phyloP scores from a whole-genome alignment of 2,888 invertebrate genomes.

The Apodemia mormo region DNA sequence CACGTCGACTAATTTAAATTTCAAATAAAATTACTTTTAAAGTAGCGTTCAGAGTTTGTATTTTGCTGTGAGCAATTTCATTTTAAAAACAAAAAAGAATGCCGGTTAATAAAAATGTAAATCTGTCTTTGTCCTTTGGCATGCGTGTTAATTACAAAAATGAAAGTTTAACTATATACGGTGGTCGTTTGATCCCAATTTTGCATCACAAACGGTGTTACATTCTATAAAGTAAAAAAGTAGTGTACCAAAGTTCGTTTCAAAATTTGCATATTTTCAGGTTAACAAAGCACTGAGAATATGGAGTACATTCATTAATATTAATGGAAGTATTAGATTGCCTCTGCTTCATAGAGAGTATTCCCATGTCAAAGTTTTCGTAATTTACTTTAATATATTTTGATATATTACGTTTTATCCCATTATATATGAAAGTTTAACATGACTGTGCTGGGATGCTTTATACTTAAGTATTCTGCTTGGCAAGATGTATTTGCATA shows the following conservation, averaged over 20 bases:
- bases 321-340: conserved; percentile 65
- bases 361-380: conserved; percentile 14
- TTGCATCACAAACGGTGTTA: conserved; percentile 68
- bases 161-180: conserved; percentile 32
- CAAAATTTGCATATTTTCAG: conserved; percentile 62
- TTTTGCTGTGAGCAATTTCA: conserved; percentile 15
- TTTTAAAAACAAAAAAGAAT: conserved; percentile 23
- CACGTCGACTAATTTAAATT: conserved; percentile 16
- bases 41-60: conserved; percentile 8
- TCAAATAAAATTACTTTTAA: conserved; percentile 20
- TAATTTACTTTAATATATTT: conserved; percentile 16
- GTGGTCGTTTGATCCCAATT: conserved; percentile 48
- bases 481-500: too few species aligned
- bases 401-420: background rate
- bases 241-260: conserved; percentile 44
- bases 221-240: conserved; percentile 52
- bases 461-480: background rate
- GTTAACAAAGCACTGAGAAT: conserved; percentile 47
- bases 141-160: conserved; percentile 54
- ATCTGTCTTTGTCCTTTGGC: conserved; percentile 56
- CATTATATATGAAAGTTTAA: background rate
- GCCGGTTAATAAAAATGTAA: conserved; percentile 65
- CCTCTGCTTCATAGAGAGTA: conserved; percentile 40
- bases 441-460: background rate
- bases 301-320: conserved; percentile 54